A percentile compares a stretch with the other conserved stretches of the same genome.
These are phyloP conservation scores for Gonocerus acuteangulatus DNA, from an alignment of 2,888 invertebrate genomes.

Conservation along the genomic window DNA sequence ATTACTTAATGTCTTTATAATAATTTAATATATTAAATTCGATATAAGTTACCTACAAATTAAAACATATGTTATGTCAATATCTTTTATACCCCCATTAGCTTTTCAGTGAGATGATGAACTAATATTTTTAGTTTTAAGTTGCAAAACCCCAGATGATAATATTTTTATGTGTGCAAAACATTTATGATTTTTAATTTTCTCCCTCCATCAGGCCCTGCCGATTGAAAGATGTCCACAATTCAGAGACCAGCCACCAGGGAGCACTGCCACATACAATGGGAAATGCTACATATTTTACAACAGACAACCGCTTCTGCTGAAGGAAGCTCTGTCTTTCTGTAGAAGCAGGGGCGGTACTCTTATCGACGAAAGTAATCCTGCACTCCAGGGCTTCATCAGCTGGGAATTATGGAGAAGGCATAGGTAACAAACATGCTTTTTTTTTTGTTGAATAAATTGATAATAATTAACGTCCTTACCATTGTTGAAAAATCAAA, in stretches of 20 bases:
- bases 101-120: too few relatives aligned
- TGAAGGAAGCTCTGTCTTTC: constrained; percentile 70
- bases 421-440: constrained; percentile 52
- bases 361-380: constrained; percentile 84
- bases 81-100: too few relatives aligned
- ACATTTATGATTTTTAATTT: too few relatives aligned
- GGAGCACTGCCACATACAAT: constrained; percentile 86
- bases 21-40: too few relatives aligned
- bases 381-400: constrained; percentile 86
- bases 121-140: too few relatives aligned
- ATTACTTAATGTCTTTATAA: too few relatives aligned
- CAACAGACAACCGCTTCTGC: constrained; percentile 72
- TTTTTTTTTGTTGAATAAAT: too few relatives aligned
- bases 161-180: too few relatives aligned
- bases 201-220: constrained; percentile 63
- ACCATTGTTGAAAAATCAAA: not conserved
- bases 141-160: too few relatives aligned
- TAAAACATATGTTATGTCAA: too few relatives aligned
- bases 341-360: constrained; percentile 76
- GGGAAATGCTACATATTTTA: constrained; percentile 93
- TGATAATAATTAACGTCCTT: not conserved
- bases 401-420: constrained; percentile 91
- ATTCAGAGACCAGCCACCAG: constrained; percentile 86
- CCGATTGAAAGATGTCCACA: constrained; percentile 88
- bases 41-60: too few relatives aligned